Conservation (phyloP, 1,140 invertebrate genomes). For the Drosophila sproati region DNA sequence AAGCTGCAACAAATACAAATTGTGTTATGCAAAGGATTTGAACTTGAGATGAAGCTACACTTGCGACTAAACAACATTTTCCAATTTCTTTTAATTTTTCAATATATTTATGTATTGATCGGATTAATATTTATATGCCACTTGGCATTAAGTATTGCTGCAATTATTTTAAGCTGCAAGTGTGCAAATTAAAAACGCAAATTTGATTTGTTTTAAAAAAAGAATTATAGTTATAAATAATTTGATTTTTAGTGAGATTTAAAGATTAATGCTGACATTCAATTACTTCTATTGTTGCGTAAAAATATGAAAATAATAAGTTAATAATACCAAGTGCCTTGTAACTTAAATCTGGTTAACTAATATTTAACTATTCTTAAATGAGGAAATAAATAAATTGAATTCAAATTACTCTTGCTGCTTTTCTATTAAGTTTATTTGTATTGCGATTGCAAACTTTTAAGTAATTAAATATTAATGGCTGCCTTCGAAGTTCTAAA, state of each 20-base stretch:
- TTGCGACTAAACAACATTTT: background rate
- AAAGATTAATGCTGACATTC: too few relatives aligned
- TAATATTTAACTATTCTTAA: background rate
- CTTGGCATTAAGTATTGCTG: background rate
- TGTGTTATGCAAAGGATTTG: slow-evolving; percentile 17
- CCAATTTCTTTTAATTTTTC: background rate
- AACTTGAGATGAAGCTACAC: slow-evolving; percentile 1
- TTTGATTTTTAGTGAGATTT: background rate
- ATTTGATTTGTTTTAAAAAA: background rate
- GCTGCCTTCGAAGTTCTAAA: slow-evolving; percentile 7
- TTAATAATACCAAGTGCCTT: too few relatives aligned
- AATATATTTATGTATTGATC: slow-evolving; percentile 17
- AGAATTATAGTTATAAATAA: background rate
- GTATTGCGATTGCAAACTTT: slow-evolving; percentile 7
- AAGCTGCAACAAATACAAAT: slow-evolving; percentile 34
- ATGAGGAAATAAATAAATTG: background rate
- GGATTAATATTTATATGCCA: slow-evolving; percentile 48
- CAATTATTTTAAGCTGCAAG: slow-evolving; percentile 57
- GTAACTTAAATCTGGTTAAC: background rate
- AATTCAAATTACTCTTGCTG: slow-evolving; percentile 36
- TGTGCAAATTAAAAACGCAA: background rate
- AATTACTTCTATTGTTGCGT: too few relatives aligned
- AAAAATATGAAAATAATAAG: background rate
- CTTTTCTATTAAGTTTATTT: slow-evolving; percentile 48
- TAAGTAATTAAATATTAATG: slow-evolving; percentile 11